Conservation (phyloP, 2,888 invertebrate species). For the Orthosia cruda region DNA sequence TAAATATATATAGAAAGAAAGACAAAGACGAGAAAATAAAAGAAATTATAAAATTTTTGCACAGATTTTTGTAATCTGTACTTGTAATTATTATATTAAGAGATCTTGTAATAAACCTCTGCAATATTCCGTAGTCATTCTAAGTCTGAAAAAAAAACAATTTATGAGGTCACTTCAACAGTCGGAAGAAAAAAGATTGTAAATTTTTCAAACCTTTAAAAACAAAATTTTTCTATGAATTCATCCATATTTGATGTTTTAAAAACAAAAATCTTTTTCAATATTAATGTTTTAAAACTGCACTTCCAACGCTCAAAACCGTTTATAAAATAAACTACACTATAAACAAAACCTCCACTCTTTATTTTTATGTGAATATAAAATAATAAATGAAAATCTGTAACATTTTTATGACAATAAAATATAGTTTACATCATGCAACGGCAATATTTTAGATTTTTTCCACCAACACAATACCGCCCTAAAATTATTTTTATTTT, state of each 20-base stretch:
- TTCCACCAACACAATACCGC: neutral
- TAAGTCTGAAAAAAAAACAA: no score
- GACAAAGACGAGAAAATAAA: no score
- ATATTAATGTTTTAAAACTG: constrained; percentile 13
- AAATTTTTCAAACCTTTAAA: no score
- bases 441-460: neutral
- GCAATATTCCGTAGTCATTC: no score
- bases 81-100: no score
- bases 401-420: constrained; percentile 27
- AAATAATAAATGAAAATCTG: constrained; percentile 36
- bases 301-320: neutral
- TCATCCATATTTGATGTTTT: neutral
- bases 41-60: no score
- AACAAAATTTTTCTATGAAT: no score
- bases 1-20: no score
- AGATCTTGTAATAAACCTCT: no score
- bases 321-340: neutral
- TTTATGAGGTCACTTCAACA: no score
- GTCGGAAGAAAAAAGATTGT: no score
- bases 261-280: neutral
- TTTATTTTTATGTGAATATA: constrained; percentile 39
- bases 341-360: constrained; percentile 31
- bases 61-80: no score
- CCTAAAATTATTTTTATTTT: neutral
- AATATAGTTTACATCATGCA: constrained; percentile 9